Evolutionary conservation across 2,888 invertebrate genomes (phyloP).

Genomic region (Drosophila anomelani): DNA sequence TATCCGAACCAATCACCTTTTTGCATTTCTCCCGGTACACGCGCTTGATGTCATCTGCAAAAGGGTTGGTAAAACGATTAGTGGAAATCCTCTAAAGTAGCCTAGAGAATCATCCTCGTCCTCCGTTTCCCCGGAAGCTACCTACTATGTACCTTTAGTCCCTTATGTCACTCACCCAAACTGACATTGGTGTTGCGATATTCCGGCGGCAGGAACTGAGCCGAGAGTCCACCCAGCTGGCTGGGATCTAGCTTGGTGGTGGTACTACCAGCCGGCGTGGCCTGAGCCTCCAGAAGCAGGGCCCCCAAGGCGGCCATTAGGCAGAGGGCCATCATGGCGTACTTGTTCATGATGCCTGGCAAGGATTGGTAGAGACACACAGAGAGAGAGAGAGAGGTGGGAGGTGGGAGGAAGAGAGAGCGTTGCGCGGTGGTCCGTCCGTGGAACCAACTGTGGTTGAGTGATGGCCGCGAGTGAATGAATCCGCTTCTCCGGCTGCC

Average conservation of each 20-base stretch:
- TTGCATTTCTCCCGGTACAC: constrained; percentile 89
- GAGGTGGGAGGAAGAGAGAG: background rate
- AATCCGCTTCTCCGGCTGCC: constrained; percentile 14
- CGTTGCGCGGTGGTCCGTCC: constrained; percentile 16
- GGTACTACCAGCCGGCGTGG: constrained; percentile 41
- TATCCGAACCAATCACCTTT: constrained; percentile 86
- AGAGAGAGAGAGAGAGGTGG: background rate
- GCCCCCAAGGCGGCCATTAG: constrained; percentile 59
- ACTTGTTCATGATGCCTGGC: constrained; percentile 64
- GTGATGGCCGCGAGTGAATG: constrained; percentile 28
- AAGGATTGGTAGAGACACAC: background rate
- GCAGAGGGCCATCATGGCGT: constrained; percentile 56
- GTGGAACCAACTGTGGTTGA: constrained; percentile 27
- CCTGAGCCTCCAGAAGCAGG: constrained; percentile 60
- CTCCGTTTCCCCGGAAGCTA: no score
- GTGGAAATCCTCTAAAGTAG: no score
- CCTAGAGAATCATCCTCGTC: no score
- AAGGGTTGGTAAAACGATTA: background rate
- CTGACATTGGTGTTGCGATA: constrained; percentile 78
- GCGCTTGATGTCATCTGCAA: constrained; percentile 85
- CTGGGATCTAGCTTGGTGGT: constrained; percentile 31
- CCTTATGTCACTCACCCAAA: constrained; percentile 62
- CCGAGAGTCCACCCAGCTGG: constrained; percentile 72
- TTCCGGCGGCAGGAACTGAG: constrained; percentile 79
- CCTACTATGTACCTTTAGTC: no score